Evolutionary conservation across 2,797 vertebrate species (phyloP).

Genomic region (Adrianichthys oophorus): DNA sequence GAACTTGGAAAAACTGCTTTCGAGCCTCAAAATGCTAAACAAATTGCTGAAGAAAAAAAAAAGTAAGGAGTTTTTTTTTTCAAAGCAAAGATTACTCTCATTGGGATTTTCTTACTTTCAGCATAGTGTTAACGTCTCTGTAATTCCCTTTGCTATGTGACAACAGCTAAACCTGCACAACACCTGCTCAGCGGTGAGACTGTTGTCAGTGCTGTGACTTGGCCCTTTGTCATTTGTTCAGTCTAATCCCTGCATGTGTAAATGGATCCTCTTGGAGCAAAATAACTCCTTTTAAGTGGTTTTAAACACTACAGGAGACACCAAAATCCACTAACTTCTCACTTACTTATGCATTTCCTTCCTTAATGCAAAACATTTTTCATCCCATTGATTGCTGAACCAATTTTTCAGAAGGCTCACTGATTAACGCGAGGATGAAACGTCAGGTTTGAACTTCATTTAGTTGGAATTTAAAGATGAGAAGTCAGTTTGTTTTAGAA

Average conservation of each 20-base stretch:
- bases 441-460: background rate
- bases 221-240: slow-evolving; percentile 65
- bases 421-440: background rate
- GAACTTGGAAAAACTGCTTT: too few relatives aligned
- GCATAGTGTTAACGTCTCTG: slow-evolving; percentile 1
- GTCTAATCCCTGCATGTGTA: slow-evolving; percentile 74
- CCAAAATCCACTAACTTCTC: slow-evolving; percentile 63
- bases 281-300: slow-evolving; percentile 68
- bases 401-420: slow-evolving; percentile 7
- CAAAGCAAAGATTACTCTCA: slow-evolving; percentile 1
- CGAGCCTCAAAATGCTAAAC: too few relatives aligned
- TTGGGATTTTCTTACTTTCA: slow-evolving; percentile 21
- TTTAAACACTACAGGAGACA: slow-evolving; percentile 68
- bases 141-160: slow-evolving; percentile 49
- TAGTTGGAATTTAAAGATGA: slow-evolving; percentile 16
- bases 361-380: slow-evolving; percentile 32
- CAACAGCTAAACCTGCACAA: slow-evolving; percentile 43
- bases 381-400: slow-evolving; percentile 16
- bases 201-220: slow-evolving; percentile 50
- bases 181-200: slow-evolving; percentile 50
- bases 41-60: too few relatives aligned
- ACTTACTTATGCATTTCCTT: slow-evolving; percentile 50
- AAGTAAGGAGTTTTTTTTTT: background rate
- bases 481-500: slow-evolving; percentile 15
- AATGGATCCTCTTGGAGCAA: slow-evolving; percentile 70